These are phyloP conservation scores for Pogonognathellus flavescens DNA, from an alignment of 1,140 invertebrate genomes.

Conservation along the genomic window DNA sequence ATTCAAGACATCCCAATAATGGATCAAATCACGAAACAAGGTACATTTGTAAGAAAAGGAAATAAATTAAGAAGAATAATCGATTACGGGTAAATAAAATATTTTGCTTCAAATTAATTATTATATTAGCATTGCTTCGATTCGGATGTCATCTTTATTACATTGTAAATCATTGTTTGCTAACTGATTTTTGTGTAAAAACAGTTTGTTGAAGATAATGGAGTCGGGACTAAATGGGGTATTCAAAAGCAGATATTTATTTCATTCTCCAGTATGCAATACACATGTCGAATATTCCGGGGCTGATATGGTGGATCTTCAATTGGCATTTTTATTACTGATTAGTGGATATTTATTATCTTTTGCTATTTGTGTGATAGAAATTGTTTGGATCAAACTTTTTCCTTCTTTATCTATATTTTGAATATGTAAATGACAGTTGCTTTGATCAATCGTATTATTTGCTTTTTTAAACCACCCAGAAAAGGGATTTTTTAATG, in stretches of 20 bases:
- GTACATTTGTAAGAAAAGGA: not conserved
- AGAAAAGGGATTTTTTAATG: too few species aligned
- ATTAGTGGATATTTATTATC: not conserved
- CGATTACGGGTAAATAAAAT: not conserved
- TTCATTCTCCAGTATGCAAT: not conserved
- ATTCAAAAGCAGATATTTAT: not conserved
- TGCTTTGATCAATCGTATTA: too few species aligned
- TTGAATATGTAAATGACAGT: too few species aligned
- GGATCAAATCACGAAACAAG: not conserved
- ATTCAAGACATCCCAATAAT: not conserved
- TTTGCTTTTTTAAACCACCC: too few species aligned
- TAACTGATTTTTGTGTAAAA: not conserved
- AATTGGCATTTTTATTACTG: not conserved
- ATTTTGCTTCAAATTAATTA: not conserved
- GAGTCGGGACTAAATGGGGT: not conserved
- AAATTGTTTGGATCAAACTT: conserved; percentile 5
- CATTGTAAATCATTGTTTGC: not conserved
- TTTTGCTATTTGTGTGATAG: not conserved
- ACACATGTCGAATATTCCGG: not conserved
- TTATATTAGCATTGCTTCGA: not conserved
- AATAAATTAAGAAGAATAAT: conserved; percentile 7
- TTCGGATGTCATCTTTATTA: not conserved
- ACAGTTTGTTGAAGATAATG: conserved; percentile 22
- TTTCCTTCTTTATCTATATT: too few species aligned
- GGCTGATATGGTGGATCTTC: not conserved